These are phyloP conservation scores for Ormia ochracea DNA, from an alignment of 2,888 invertebrate genomes.

Conservation along the genomic window DNA sequence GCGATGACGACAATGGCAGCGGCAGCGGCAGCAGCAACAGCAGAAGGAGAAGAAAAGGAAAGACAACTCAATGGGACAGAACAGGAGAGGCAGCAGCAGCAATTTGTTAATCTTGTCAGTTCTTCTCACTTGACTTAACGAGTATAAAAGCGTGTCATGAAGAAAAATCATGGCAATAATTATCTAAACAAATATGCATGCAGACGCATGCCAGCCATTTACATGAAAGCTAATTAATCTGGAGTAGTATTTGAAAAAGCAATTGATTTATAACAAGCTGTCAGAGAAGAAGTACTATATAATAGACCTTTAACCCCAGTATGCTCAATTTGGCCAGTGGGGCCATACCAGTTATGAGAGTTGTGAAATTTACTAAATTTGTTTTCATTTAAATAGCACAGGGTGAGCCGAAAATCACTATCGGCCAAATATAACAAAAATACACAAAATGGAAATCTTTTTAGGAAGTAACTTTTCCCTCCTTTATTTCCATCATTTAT, in stretches of 20 bases:
- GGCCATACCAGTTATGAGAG: too few relatives aligned
- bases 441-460: too few relatives aligned
- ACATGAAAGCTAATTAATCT: neutral
- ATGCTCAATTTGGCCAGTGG: too few relatives aligned
- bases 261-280: too few relatives aligned
- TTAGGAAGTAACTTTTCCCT: too few relatives aligned
- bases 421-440: too few relatives aligned
- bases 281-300: too few relatives aligned
- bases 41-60: neutral
- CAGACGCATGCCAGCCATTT: neutral
- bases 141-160: conserved; percentile 35
- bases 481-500: too few relatives aligned
- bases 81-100: conserved; percentile 32
- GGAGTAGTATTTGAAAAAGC: neutral
- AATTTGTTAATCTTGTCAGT: conserved; percentile 58
- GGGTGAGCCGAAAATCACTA: too few relatives aligned
- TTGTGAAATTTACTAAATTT: too few relatives aligned
- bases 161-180: conserved; percentile 49
- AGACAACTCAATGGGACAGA: neutral
- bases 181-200: neutral
- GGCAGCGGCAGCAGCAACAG: neutral
- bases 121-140: conserved; percentile 57
- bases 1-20: neutral
- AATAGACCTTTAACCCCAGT: too few relatives aligned
- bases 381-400: too few relatives aligned